phyloP scores from a whole-genome alignment of 2,888 invertebrate genomes.

The Caenorhabditis sulstoni region DNA sequence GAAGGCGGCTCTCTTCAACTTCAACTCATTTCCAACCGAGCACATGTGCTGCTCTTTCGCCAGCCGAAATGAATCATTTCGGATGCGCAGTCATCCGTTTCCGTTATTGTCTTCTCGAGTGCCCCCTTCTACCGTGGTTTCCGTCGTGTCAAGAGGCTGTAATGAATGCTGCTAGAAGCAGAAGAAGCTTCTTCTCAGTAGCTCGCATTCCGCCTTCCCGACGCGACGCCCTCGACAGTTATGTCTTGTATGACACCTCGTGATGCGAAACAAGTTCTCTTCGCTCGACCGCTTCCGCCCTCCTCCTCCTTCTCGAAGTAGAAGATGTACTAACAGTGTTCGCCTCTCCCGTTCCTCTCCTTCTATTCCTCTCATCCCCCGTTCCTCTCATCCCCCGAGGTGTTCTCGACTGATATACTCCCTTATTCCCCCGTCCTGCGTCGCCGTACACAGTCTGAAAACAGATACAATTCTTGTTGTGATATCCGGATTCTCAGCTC shows the following conservation, averaged over 20 bases:
- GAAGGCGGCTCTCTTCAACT: constrained; percentile 1
- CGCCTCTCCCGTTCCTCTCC: not conserved
- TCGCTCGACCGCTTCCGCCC: constrained; percentile 13
- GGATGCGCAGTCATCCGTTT: constrained; percentile 6
- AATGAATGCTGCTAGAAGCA: constrained; percentile 31
- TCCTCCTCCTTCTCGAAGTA: not conserved
- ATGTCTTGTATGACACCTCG: constrained; percentile 29
- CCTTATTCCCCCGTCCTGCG: constrained; percentile 29
- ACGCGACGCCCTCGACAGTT: constrained; percentile 31
- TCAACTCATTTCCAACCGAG: constrained; percentile 46
- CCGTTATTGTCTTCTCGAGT: constrained; percentile 50
- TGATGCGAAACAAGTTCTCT: constrained; percentile 33
- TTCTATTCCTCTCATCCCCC: not conserved
- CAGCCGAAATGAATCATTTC: constrained; percentile 37
- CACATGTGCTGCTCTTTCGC: constrained; percentile 26
- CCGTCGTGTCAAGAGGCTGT: constrained; percentile 40
- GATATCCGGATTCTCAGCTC: constrained; percentile 8
- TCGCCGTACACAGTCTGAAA: constrained; percentile 11
- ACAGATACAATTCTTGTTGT: constrained; percentile 46
- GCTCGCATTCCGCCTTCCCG: constrained; percentile 23
- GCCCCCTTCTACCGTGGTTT: constrained; percentile 46
- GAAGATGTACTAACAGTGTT: constrained; percentile 30
- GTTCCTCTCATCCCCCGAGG: not conserved
- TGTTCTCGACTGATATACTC: constrained; percentile 32
- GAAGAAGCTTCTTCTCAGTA: constrained; percentile 11